Conservation (phyloP, 2,888 invertebrate species). For the Suillia variegata region DNA sequence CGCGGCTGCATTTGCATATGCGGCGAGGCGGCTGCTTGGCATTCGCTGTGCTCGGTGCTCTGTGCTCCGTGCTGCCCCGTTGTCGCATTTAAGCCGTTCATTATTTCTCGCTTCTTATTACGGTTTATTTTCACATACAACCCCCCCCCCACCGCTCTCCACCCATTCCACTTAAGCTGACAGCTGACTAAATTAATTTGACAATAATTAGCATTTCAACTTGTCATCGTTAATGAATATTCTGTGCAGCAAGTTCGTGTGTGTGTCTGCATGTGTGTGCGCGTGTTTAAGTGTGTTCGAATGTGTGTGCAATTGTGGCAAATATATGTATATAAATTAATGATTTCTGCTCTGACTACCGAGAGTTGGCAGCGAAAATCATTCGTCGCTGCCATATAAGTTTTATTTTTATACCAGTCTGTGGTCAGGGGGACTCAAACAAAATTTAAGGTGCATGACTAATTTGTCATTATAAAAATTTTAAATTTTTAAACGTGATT, state of each 20-base stretch:
- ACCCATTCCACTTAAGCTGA: conserved; percentile 49
- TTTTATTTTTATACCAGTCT: too few relatives aligned
- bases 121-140: not conserved
- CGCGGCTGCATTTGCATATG: too few relatives aligned
- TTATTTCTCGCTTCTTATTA: not conserved
- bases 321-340: not conserved
- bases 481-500: too few relatives aligned
- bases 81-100: not conserved
- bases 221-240: conserved; percentile 57
- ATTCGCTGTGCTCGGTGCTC: not conserved
- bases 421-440: too few relatives aligned
- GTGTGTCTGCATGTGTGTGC: too few relatives aligned
- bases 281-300: too few relatives aligned
- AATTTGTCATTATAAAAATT: too few relatives aligned
- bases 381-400: too few relatives aligned
- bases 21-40: not conserved
- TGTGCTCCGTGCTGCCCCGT: not conserved
- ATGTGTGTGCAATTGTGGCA: too few relatives aligned
- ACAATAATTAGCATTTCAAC: conserved; percentile 60
- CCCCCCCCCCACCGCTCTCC: not conserved
- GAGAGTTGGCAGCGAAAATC: not conserved
- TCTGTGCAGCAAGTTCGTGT: conserved; percentile 7
- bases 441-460: too few relatives aligned
- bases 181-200: conserved; percentile 60
- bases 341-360: not conserved